A percentile compares a stretch with the other conserved stretches of the same genome.
Conservation (phyloP, 2,113 vertebrate species). For the Panthera uncia region DNA sequence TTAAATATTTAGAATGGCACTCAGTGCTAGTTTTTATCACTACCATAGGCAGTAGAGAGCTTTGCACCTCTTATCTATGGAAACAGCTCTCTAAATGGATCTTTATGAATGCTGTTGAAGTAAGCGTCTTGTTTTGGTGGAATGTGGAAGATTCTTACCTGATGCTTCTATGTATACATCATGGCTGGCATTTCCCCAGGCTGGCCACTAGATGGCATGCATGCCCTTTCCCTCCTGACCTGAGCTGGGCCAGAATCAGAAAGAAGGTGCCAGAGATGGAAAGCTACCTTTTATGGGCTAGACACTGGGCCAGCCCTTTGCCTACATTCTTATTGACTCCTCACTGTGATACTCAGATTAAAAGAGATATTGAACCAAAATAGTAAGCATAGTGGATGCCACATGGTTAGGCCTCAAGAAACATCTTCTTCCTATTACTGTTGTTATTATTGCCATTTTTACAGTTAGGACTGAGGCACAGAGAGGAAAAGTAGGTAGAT, state of each 20-base stretch:
- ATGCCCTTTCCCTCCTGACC: not conserved
- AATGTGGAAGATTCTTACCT: not conserved
- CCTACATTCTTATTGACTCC: not conserved
- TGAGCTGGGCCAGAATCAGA: too few relatives aligned
- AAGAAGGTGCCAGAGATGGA: fast-evolving
- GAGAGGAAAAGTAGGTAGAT: not conserved
- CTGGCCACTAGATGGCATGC: constrained; percentile 34
- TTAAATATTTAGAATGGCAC: not conserved
- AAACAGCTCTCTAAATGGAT: not conserved
- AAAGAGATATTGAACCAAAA: not conserved
- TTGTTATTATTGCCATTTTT: not conserved
- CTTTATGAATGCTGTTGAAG: not conserved
- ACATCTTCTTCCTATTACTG: not conserved
- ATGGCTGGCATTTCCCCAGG: not conserved
- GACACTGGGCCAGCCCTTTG: too few relatives aligned
- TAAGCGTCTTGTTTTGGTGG: not conserved
- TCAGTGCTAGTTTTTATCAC: not conserved
- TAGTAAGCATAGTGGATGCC: not conserved
- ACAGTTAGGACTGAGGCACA: not conserved
- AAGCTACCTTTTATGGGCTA: not conserved
- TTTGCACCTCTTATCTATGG: not conserved
- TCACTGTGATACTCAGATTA: not conserved
- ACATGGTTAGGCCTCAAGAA: not conserved
- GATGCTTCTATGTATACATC: fast-evolving
- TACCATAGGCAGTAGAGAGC: not conserved